Percentiles rank a stretch among this genome's conserved stretches.
phyloP scores from a whole-genome alignment of 2,888 invertebrate genomes.

The Galeopsomyia nigrocyanea region DNA sequence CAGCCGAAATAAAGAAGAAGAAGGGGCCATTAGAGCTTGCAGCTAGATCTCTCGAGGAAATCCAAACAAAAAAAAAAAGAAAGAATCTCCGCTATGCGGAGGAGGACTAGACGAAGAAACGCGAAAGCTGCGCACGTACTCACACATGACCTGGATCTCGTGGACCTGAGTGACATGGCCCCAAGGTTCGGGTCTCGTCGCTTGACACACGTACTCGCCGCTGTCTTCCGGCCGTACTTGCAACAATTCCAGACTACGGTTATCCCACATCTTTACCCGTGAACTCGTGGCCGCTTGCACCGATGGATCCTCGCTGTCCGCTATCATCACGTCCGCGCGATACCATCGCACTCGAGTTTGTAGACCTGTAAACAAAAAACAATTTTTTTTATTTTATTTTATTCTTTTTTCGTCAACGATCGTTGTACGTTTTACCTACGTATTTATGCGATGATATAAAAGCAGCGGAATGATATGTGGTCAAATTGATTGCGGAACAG shows the following conservation, averaged over 20 bases:
- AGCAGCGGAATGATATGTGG: too few relatives aligned
- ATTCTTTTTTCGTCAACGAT: background rate
- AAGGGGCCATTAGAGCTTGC: background rate
- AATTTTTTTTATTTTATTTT: background rate
- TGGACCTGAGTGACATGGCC: slow-evolving; percentile 80
- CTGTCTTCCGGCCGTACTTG: slow-evolving; percentile 73
- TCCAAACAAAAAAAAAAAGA: background rate
- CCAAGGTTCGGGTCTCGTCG: slow-evolving; percentile 76
- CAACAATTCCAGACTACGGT: slow-evolving; percentile 80
- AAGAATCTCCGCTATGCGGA: background rate
- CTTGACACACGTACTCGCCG: slow-evolving; percentile 79
- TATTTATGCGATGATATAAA: slow-evolving; percentile 1
- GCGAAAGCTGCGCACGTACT: slow-evolving; percentile 63
- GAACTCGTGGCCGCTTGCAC: slow-evolving; percentile 69
- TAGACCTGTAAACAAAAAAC: slow-evolving; percentile 44
- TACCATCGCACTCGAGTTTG: slow-evolving; percentile 63
- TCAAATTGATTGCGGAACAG: too few relatives aligned
- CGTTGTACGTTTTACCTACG: background rate
- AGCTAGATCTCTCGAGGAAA: background rate
- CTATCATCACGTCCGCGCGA: slow-evolving; percentile 70
- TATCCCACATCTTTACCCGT: slow-evolving; percentile 74
- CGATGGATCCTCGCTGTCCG: slow-evolving; percentile 73
- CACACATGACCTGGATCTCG: slow-evolving; percentile 84
- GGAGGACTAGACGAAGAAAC: too few relatives aligned
- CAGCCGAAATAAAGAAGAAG: too few relatives aligned